A percentile compares a stretch with the other conserved stretches of the same genome.
phyloP scores from a whole-genome alignment of 2,888 invertebrate genomes.

The Nephrocerus scutellatus region DNA sequence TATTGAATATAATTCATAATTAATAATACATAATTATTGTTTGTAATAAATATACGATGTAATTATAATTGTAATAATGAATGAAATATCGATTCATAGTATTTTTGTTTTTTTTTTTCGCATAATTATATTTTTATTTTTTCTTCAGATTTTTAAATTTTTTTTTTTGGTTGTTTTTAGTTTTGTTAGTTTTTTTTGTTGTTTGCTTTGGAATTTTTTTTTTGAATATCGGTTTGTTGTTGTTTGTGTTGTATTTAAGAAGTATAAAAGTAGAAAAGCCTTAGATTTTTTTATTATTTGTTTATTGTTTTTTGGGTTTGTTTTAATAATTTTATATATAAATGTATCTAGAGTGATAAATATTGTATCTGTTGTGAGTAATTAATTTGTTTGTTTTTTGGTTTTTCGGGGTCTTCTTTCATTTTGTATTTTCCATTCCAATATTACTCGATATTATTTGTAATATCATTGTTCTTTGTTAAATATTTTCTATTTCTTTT shows the following conservation, averaged over 20 bases:
- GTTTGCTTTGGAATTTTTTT: background rate
- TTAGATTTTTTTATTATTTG: conserved; percentile 18
- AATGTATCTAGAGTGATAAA: conserved; percentile 1
- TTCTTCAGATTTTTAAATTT: background rate
- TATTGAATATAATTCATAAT: too few species aligned
- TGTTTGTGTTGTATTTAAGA: background rate
- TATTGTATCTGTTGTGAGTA: conserved; percentile 8
- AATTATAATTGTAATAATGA: conserved; percentile 19
- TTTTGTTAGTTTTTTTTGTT: background rate
- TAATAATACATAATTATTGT: conserved; percentile 9
- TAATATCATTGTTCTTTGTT: conserved; percentile 16
- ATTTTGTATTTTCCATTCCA: conserved; percentile 1
- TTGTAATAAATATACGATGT: conserved; percentile 2
- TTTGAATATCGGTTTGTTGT: background rate
- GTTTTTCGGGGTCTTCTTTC: background rate
- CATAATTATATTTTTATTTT: conserved; percentile 26
- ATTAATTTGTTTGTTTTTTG: conserved; percentile 13
- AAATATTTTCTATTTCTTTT: conserved; percentile 12
- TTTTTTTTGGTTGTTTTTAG: background rate
- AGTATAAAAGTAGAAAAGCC: conserved; percentile 26
- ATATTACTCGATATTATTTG: conserved; percentile 1
- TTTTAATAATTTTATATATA: conserved; percentile 16
- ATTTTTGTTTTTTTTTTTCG: conserved; percentile 20
- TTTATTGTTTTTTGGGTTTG: conserved; percentile 1
- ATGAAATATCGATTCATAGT: conserved; percentile 25